Base-by-base conservation (phyloP, 2,797 vertebrate species). In the Lerista edwardsae region DNA sequence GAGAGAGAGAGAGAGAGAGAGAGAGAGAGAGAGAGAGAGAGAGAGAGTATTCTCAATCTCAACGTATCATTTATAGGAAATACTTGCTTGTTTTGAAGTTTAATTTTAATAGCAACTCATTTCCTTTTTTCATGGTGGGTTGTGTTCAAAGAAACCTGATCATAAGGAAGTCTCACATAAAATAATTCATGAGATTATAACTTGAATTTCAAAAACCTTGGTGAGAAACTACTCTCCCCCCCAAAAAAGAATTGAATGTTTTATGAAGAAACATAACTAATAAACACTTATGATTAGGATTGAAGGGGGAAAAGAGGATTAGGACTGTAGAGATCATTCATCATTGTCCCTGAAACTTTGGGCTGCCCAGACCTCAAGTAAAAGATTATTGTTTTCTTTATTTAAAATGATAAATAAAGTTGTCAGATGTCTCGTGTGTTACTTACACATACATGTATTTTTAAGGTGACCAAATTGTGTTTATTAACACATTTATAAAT, bases 21-120 rank as follows among this genome's bases (percentile, higher is more conserved):
- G 41, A n/a, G 47, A 84, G 62, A 68, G 73, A 69, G 31, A 64
- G 27, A 47, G 21, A 51, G 23, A 44, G 62, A 44, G 41, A 44
- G 41, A 44, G 39, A 6, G 27, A 57, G 4, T 44, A 51, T 75
- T 80, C 57, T 17, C n/a, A 69, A n/a, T 15, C 5, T 41, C 71
- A 74, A 31, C 51, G n/a, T 83, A 75, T 61, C 39, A 83, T 83
- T 68, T 67, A 59, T 47, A 59, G 8, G 62, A 68, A 62, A 31
- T 23, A 4, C 34, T 75, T n/a, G 21, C 4, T 14, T 27, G 11
- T 29, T 51, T 84, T 62, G 84, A 87, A 84, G 55, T 75, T 75
- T 87, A 57, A 79, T 69, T 68, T 44, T 36, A 44, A 69, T 51
- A 39, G 5, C 44, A 61, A 3, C 31, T 76, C 11, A 10, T 62